A percentile compares a stretch with the other conserved stretches of the same genome.
phyloP scores from a whole-genome alignment of 2,113 vertebrate species.

The Callionymus lyra region DNA sequence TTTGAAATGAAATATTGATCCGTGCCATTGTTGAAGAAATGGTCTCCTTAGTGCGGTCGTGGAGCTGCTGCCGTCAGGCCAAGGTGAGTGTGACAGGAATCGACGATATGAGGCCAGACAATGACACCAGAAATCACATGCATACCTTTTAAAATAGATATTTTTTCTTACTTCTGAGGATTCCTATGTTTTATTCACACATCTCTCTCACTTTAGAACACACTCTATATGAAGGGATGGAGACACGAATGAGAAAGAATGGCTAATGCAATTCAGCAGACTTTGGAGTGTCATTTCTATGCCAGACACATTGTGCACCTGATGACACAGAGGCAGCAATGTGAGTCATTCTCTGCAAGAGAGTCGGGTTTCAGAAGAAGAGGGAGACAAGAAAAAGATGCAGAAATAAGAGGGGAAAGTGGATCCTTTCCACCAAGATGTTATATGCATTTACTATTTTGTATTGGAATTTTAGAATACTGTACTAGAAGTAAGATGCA shows the following conservation, averaged over 20 bases:
- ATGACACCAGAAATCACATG: background rate
- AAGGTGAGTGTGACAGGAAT: constrained; percentile 1
- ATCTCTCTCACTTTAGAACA: background rate
- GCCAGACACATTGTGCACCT: background rate
- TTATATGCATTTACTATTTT: too few species aligned
- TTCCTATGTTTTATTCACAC: constrained; percentile 1
- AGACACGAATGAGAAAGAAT: constrained; percentile 2
- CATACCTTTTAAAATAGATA: background rate
- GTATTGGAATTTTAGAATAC: too few species aligned
- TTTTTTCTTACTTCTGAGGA: too few species aligned
- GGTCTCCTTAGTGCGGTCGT: background rate
- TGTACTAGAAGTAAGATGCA: too few species aligned
- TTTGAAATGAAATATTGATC: constrained; percentile 2
- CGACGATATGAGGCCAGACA: background rate
- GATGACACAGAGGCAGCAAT: constrained; percentile 4
- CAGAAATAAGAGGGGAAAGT: background rate
- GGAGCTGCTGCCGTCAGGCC: background rate
- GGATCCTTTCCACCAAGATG: too few species aligned
- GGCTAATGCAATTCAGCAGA: constrained; percentile 12
- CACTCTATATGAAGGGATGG: background rate
- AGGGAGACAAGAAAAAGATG: constrained; percentile 5
- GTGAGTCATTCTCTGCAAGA: constrained; percentile 7
- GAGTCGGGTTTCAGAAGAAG: background rate
- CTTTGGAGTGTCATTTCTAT: constrained; percentile 9
- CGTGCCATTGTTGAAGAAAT: background rate